Percentiles rank a stretch among this genome's conserved stretches.
Conservation (phyloP, 2,797 vertebrate genomes). For the Gephyroberyx darwinii region DNA sequence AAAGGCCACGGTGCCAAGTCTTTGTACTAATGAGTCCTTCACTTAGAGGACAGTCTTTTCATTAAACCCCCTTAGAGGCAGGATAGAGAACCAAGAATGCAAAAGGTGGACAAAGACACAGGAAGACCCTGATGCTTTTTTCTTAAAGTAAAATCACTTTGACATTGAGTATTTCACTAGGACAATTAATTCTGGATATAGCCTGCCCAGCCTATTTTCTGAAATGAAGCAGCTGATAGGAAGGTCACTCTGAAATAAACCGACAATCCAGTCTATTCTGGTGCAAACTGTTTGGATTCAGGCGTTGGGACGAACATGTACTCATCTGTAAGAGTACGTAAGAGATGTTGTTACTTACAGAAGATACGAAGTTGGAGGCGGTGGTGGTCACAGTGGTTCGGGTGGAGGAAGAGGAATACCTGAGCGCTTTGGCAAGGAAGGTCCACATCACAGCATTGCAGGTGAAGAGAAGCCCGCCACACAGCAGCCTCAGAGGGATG, state of each 20-base stretch:
- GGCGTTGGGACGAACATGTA: background rate
- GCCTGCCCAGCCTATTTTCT: conserved; percentile 47
- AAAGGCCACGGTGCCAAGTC: conserved; percentile 49
- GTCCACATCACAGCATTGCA: conserved; percentile 96
- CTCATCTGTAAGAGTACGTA: background rate
- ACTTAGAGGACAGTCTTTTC: conserved; percentile 10
- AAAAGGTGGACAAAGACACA: conserved; percentile 39
- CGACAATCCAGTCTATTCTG: background rate
- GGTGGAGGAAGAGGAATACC: conserved; percentile 91
- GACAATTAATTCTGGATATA: conserved; percentile 42
- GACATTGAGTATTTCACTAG: background rate
- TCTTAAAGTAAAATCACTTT: background rate
- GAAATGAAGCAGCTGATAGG: conserved; percentile 42
- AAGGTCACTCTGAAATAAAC: conserved; percentile 41
- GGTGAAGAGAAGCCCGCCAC: conserved; percentile 83
- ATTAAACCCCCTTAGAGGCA: conserved; percentile 33
- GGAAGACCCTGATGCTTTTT: conserved; percentile 9
- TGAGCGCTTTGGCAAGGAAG: conserved; percentile 91
- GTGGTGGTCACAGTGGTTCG: conserved; percentile 90
- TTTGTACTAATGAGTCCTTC: conserved; percentile 47
- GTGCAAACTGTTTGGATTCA: background rate
- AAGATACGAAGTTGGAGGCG: conserved; percentile 93
- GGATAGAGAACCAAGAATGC: conserved; percentile 7
- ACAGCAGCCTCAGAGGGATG: conserved; percentile 81
- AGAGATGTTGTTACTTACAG: conserved; percentile 81